Base-by-base conservation (phyloP, 2,797 vertebrate genomes). In the Nannoperca obscura region DNA sequence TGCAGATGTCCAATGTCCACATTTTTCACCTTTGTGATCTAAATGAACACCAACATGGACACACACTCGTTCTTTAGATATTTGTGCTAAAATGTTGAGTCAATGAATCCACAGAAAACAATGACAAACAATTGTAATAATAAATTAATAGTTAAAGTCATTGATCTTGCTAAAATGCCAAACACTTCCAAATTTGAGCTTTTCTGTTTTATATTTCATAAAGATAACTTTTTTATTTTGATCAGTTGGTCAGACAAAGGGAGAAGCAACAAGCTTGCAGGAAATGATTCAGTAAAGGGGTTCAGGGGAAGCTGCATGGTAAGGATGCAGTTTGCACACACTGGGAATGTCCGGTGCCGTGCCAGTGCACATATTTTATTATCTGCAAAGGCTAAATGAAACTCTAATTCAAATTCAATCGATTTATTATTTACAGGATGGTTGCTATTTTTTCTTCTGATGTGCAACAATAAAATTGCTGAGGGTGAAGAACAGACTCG, bases 401-500 rank as follows among this genome's bases (percentile, higher is more conserved):
- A 66, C 54, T 32, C 13, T 7, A 32, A 27, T 62, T 62, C 11
- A 44, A 32, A 49, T 8, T 10, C 49, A 22, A n/a, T n/a, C n/a
- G n/a, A n/a, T n/a, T n/a, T n/a, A n/a, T n/a, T n/a, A n/a, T 63
- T 42, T 20, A 46, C 32, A 55, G n/a, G 15, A 40, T 70, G 46
- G 42, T 47, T 1, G 3, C 10, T 11, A 44, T 86, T 82, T 78
- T 46, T 60, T 30, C 34, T 76, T 13, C 71, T 70, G 61, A 78
- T 76, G 55, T 82, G 38, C 20, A 19, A 59, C 49, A 79, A 72
- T 53, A 64, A 82, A 46, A 80, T 30, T 60, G 69, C 80, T 82
- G 71, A 84, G 67, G 49, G 14, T 61, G 53, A 72, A 69, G 44
- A 69, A 71, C 67, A 83, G 13, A 38, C 22, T 59, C 19, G 11